Conservation (phyloP, 2,888 invertebrate genomes). For the Heliconius charithonia region DNA sequence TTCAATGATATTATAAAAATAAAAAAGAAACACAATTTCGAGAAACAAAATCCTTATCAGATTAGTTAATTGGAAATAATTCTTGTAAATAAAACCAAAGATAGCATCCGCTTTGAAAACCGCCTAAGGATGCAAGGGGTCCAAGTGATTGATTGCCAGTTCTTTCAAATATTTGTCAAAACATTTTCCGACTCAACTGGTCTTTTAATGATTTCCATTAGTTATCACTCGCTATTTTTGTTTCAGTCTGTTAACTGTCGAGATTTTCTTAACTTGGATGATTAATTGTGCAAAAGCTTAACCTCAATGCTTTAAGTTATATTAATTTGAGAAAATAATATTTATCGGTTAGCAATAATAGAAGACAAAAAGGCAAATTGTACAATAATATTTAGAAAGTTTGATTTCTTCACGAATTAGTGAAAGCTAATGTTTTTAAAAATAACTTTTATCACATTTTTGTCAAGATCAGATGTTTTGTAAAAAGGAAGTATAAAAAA, state of each 20-base stretch:
- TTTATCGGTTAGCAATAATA: background rate
- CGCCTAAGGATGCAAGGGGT: conserved; percentile 41
- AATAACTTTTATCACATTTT: no score
- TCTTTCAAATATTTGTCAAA: conserved; percentile 74
- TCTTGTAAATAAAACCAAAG: background rate
- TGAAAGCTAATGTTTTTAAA: no score
- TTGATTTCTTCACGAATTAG: no score
- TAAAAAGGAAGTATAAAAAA: no score
- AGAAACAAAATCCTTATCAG: background rate
- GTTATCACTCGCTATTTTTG: conserved; percentile 23
- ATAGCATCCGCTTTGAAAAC: conserved; percentile 4
- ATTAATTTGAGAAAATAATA: background rate
- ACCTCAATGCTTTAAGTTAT: background rate
- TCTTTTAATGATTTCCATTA: conserved; percentile 43
- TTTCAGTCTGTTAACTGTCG: conserved; percentile 25
- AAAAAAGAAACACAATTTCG: background rate
- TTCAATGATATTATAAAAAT: background rate
- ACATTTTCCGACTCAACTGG: conserved; percentile 62
- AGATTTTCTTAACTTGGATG: background rate
- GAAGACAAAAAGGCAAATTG: no score
- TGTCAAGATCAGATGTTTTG: no score
- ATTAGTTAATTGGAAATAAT: conserved; percentile 14
- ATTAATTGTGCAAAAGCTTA: conserved; percentile 1
- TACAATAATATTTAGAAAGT: no score
- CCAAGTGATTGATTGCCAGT: conserved; percentile 66